Evolutionary conservation across 2,797 vertebrate genomes (phyloP).

Genomic region (Gymnopithys bicolor): DNA sequence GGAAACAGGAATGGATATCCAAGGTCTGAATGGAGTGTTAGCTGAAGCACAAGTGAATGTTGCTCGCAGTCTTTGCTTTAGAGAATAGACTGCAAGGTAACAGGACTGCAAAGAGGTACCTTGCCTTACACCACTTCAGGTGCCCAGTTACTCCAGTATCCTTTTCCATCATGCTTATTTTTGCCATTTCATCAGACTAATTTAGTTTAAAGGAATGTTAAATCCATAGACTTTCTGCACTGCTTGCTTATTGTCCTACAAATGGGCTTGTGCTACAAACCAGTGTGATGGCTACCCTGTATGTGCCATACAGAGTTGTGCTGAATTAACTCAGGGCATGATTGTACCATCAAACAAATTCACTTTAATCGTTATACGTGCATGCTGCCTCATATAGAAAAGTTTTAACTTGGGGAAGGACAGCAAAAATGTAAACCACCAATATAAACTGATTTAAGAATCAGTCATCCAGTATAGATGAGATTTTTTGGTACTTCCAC

Average conservation of each 20-base stretch:
- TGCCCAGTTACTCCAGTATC: neutral
- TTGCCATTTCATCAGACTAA: neutral
- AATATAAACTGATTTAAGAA: neutral
- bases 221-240: neutral
- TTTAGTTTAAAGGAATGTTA: neutral
- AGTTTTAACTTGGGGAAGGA: neutral
- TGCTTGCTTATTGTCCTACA: neutral
- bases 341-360: neutral
- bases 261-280: neutral
- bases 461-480: neutral
- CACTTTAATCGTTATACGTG: neutral
- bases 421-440: neutral
- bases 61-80: neutral
- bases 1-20: neutral
- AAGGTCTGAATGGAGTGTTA: neutral
- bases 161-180: neutral
- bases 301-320: neutral
- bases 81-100: neutral
- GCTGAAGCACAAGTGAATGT: neutral
- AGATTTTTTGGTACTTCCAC: neutral
- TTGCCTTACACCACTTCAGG: neutral
- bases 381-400: neutral
- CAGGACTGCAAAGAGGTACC: neutral
- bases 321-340: neutral
- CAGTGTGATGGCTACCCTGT: neutral